phyloP scores from a whole-genome alignment of 2,113 vertebrate genomes.

The Himantopus leucocephalus region DNA sequence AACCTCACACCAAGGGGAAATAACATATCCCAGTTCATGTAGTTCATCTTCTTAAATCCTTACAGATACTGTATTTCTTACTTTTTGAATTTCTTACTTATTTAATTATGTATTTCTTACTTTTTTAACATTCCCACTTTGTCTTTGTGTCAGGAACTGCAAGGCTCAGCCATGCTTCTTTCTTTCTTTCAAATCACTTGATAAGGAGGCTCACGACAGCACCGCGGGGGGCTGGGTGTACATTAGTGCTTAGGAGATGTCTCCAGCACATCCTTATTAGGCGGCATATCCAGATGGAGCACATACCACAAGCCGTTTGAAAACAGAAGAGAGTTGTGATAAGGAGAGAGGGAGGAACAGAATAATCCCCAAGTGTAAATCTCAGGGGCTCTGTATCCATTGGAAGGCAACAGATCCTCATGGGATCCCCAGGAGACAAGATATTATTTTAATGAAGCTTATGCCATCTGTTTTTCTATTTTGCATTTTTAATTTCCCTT shows the following conservation, averaged over 20 bases:
- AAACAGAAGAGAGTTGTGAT: background rate
- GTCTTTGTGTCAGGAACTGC: background rate
- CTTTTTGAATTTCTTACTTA: background rate
- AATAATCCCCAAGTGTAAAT: conserved; percentile 6
- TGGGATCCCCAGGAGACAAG: background rate
- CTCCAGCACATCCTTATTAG: conserved; percentile 23
- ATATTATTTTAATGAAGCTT: conserved; percentile 48
- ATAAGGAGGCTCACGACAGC: background rate
- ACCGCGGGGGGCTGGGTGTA: background rate
- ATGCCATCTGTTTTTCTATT: conserved; percentile 42
- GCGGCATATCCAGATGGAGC: conserved; percentile 31
- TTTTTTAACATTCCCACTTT: background rate
- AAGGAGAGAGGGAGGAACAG: background rate
- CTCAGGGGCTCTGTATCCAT: background rate
- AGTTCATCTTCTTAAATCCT: background rate
- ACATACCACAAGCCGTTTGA: background rate
- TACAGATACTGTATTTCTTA: background rate
- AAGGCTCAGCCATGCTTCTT: background rate
- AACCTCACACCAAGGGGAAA: background rate
- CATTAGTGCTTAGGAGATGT: conserved; percentile 7
- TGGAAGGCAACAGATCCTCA: background rate
- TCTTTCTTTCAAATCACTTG: background rate
- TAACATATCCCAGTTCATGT: background rate
- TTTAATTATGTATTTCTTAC: no score
- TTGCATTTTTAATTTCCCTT: conserved; percentile 20